Percentiles rank a stretch among this genome's conserved stretches.
phyloP scores from a whole-genome alignment of 1,140 invertebrate genomes.

The Onthophagus taurus region DNA sequence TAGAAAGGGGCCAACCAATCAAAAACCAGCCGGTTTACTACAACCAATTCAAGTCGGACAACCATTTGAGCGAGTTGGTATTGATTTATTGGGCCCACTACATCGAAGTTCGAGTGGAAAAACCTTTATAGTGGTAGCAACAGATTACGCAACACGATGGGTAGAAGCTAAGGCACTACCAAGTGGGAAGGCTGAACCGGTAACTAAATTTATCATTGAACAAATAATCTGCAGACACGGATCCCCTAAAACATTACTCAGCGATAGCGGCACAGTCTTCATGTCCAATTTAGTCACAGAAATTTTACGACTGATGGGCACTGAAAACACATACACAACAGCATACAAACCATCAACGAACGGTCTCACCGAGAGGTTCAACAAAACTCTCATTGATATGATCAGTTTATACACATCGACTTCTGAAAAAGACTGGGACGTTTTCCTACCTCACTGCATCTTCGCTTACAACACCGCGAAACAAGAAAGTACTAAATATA shows the following conservation, averaged over 20 bases:
- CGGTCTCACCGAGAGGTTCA: conserved; percentile 11
- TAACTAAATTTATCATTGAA: conserved; percentile 24
- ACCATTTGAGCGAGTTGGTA: not conserved
- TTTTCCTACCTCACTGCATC: conserved; percentile 3
- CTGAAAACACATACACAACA: not conserved
- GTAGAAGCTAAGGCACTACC: conserved; percentile 20
- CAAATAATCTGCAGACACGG: conserved; percentile 17
- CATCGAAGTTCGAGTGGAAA: no score
- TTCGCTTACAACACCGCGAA: conserved; percentile 14
- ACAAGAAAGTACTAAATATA: conserved; percentile 13
- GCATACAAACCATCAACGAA: conserved; percentile 1
- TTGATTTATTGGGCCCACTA: not conserved
- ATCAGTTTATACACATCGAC: conserved; percentile 11
- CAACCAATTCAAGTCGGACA: conserved; percentile 2
- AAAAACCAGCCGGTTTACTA: conserved; percentile 7
- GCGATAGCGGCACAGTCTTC: conserved; percentile 9
- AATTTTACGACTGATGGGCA: not conserved
- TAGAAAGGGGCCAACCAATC: not conserved
- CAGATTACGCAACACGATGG: no score
- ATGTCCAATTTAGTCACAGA: conserved; percentile 2
- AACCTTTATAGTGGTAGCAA: no score
- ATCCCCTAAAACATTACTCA: not conserved
- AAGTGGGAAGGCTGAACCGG: conserved; percentile 10
- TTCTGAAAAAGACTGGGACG: conserved; percentile 11
- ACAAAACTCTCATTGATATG: conserved; percentile 13